Conservation (phyloP, 2,888 invertebrate species). For the Rhimphoctona megacephalus region DNA sequence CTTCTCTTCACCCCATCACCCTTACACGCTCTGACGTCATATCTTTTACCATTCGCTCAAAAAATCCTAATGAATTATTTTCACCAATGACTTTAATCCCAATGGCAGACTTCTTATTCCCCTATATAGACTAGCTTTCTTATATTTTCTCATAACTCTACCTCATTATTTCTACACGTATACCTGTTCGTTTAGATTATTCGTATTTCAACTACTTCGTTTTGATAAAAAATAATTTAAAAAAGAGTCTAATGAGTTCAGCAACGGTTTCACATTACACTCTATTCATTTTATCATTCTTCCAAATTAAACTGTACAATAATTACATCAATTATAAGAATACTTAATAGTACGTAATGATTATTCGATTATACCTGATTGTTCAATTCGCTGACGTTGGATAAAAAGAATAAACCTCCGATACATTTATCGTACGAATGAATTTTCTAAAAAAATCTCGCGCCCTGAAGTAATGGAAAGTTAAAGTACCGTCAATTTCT, state of each 20-base stretch:
- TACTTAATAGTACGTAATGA: neutral
- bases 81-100: neutral
- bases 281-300: neutral
- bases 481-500: neutral
- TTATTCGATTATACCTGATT: neutral
- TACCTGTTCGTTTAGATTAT: neutral
- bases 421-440: neutral
- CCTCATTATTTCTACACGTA: neutral
- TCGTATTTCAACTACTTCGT: neutral
- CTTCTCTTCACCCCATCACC: slow-evolving; percentile 19
- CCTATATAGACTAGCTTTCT: neutral
- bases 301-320: neutral
- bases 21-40: neutral
- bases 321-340: neutral
- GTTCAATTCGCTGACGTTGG: neutral
- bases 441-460: neutral
- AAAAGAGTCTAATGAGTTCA: neutral
- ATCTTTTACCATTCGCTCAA: neutral
- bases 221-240: neutral
- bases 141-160: neutral
- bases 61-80: slow-evolving; percentile 8
- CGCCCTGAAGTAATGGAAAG: neutral
- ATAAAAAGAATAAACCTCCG: neutral
- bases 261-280: neutral
- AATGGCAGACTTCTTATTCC: neutral